Evolutionary conservation across 2,797 vertebrate genomes (phyloP), one percentile per base, ranked within the genome.

Genomic region (Rhinatrema bivittatum): DNA sequence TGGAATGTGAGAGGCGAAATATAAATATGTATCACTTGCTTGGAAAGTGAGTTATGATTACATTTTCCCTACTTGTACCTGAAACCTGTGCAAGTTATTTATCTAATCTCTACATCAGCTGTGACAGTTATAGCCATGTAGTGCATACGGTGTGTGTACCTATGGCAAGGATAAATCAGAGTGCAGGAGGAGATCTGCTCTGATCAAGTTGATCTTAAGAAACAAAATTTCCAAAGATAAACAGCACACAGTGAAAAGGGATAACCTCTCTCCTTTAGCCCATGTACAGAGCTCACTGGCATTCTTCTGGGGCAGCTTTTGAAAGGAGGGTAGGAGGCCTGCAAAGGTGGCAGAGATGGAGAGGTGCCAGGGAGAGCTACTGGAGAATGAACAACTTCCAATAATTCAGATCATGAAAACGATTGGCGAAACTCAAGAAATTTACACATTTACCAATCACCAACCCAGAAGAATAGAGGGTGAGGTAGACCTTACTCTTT

Each of bases 21-120:
- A 72, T 76, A 80, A 78, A 79, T 81, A 79, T 78, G 78, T 66
- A 79, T 71, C 63, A 27, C 62, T 57, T 28, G 62, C 60, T 70
- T 65, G 76, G 50, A 56, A 60, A 65, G 73, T 80, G 79, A 81
- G 62, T 72, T 78, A 82, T 69, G 74, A 70, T 79, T 80, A 74
- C 68, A 62, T 78, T 76, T 78, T 71, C n/a, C 66, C 63, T 65
- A 34, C 65, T 56, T 49, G 71, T 62, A 73, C 66, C 74, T 76
- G 78, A 69, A 62, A 68, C 62, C 68, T 62, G 67, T 62, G 67
- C 70, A 77, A 65, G 62, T 70, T 69, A 78, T 79, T 76, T 70
- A 60, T 82, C 78, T 80, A 63, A 52, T 70, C 65, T 65, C 57
- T 62, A 56, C 64, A 71, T 76, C 43, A 19, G 50, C 53, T 62